Conservation (phyloP, 2,113 vertebrate genomes). For the Crotalus viridis region DNA sequence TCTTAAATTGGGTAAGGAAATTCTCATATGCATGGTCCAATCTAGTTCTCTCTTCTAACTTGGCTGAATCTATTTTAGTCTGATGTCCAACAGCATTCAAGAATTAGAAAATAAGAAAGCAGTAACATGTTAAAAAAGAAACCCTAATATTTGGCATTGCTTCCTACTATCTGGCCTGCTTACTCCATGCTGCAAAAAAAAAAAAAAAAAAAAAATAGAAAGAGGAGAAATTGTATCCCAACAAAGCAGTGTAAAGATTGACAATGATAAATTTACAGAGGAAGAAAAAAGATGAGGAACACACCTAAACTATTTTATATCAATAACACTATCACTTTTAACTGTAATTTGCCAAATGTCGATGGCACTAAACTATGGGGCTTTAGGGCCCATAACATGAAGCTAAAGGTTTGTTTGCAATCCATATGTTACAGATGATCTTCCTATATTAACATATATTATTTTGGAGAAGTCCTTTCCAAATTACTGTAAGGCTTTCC, state of each 20-base stretch:
- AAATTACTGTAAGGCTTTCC: background rate
- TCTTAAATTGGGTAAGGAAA: background rate
- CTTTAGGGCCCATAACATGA: background rate
- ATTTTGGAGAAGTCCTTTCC: background rate
- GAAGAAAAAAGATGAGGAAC: background rate
- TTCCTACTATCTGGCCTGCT: background rate
- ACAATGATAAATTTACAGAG: background rate
- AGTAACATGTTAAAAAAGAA: background rate
- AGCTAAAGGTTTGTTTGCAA: background rate
- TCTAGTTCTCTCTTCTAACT: background rate
- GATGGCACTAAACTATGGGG: background rate
- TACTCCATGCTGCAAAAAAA: background rate
- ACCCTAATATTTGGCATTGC: background rate
- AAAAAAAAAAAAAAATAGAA: background rate
- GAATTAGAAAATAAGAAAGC: background rate
- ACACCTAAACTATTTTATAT: background rate
- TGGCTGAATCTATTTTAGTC: background rate
- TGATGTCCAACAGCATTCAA: background rate
- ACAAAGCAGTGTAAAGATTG: background rate
- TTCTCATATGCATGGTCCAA: background rate
- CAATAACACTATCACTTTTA: background rate
- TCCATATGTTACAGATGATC: background rate
- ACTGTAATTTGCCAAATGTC: background rate
- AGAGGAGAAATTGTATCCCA: background rate
- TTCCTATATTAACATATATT: background rate